Base-by-base conservation (phyloP, 2,113 vertebrate genomes). In the Otolemur garnettii region DNA sequence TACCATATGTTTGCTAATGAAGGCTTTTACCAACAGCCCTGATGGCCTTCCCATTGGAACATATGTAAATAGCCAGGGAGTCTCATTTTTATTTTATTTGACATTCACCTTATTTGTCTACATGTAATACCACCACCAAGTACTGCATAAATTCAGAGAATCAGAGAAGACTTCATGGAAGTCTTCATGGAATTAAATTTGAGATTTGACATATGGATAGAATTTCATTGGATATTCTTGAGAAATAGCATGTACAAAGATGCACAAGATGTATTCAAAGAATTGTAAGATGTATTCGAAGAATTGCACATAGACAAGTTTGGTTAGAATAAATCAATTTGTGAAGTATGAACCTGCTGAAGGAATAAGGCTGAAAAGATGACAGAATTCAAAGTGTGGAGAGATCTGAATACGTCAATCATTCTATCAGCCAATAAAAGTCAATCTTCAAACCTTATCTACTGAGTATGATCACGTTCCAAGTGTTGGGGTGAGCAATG, bases 21-120 rank as follows among this genome's bases (percentile, higher is more conserved):
- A 69, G 1, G 18, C 2, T 90, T 38, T 80, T 35, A 90, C 2
- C 75, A 9, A 71, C 9, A 87, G 6, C 19, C 19, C 38, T 12
- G 42, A 74, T 64, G 55, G 26, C 3, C 28, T 85, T 87, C 21
- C 28, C 38, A 53, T 83, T 2, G 75, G 28, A 12, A 57, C 74
- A 66, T 12, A 96, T 5, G 0, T 75, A 85, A 26, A 89, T 68
- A 80, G 19, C 17, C 3, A 88, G 78, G 21, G 35, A 80, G 6
- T 69, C 11, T 85, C 24, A 81, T 38, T 93, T 50, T 92, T 26
- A 71, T 66, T 87, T 88, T 82, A 82, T n/a, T 82, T 81, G 11
- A 17, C 14, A 91, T 72, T 95, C 68, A 64, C 74, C 78, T 71
- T 82, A 64, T 96, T 64, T 33, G 15, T 42, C 59, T 50, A 66